phyloP scores from a whole-genome alignment of 2,888 invertebrate species.

The Zygothrica quintamaculata region DNA sequence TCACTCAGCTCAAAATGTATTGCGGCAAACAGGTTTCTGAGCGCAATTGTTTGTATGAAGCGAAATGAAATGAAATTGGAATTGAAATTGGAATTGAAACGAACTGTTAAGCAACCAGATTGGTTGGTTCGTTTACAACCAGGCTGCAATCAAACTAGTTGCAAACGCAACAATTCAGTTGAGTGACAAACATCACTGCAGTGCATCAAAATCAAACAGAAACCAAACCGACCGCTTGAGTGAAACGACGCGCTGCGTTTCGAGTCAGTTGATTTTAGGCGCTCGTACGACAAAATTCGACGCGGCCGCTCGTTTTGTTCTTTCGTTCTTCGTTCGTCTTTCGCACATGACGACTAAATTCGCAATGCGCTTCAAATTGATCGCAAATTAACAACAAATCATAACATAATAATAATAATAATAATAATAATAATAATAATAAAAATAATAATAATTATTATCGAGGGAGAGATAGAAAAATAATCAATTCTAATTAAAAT shows the following conservation, averaged over 20 bases:
- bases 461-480: no score
- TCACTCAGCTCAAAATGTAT: conserved; percentile 25
- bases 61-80: conserved; percentile 24
- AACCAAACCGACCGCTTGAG: conserved; percentile 35
- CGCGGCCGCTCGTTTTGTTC: conserved; percentile 49
- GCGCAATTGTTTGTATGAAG: conserved; percentile 7
- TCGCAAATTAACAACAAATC: conserved; percentile 1
- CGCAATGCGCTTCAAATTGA: conserved; percentile 22
- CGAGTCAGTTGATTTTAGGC: conserved; percentile 55
- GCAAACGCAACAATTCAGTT: conserved; percentile 35
- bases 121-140: conserved; percentile 42
- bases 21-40: conserved; percentile 58
- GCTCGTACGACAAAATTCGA: conserved; percentile 57
- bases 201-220: conserved; percentile 35
- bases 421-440: background rate
- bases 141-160: conserved; percentile 21
- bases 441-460: background rate
- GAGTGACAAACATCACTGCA: conserved; percentile 53
- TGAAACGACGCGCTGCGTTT: conserved; percentile 54
- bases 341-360: conserved; percentile 35
- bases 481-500: background rate
- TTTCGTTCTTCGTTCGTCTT: conserved; percentile 41
- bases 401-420: background rate
- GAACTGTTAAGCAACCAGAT: conserved; percentile 21
- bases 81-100: conserved; percentile 49